Base-by-base conservation (phyloP, 2,888 invertebrate genomes). In the Parnassius smintheus region DNA sequence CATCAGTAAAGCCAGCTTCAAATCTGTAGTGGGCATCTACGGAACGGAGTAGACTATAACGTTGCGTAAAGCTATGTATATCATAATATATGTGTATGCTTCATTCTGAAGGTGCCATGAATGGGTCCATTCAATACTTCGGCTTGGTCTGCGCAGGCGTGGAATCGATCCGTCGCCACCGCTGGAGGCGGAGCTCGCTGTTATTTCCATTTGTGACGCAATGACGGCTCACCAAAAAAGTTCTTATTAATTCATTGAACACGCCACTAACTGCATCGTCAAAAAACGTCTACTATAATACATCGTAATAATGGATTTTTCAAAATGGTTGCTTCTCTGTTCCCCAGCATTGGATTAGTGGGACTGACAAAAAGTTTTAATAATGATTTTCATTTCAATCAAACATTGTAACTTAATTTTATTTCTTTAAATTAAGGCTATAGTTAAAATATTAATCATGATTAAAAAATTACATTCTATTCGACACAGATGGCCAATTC, bases 101-200 rank as follows among this genome's bases (percentile, higher is more conserved):
- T 80, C 86, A 86, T 86, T 86, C 82, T 86, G 68, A 76, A 81
- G 75, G 77, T 81, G 85, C 86, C 78, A 85, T 86, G 86, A 87
- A 87, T 87, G 87, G 77, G 75, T 71, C 73, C 86, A 87, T 87
- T 87, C 86, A 87, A 87, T 87, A 86, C 74, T 83, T 75, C 65
- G 68, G 76, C 48, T 52, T 12, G 67, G 45, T 65, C 56, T 18
- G 77, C 87, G 87, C 87, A 71, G 64, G 85, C 86, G 86, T 69
- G 71, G 49, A 41, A 87, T 87, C 85, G 87, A 87, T 85, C 84
- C 68, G 73, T 49, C 49, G 45, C 68, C 66, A 58, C 66, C 65
- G 65, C 68, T 65, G 66, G 65, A 68, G 68, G 72, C 72, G 70
- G 72, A 64, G 65, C 70, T 62, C 70, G 62, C 60, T 48, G 66